A percentile compares a stretch with the other conserved stretches of the same genome.
These are phyloP conservation scores for Araneus ventricosus DNA, from an alignment of 1,140 invertebrate genomes.

Conservation along the genomic window DNA sequence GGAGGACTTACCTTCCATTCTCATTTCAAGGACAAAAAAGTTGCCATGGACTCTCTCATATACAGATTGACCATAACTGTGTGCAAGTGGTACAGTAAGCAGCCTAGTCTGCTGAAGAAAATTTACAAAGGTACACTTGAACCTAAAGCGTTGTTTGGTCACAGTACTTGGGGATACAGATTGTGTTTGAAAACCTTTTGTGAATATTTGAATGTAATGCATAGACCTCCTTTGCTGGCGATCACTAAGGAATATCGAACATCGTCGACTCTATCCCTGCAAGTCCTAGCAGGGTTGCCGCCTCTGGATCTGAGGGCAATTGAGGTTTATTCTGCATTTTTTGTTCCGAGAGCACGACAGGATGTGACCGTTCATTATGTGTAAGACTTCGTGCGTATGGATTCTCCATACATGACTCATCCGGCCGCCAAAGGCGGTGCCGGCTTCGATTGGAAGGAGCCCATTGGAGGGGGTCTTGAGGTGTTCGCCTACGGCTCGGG, in stretches of 20 bases:
- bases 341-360: neutral
- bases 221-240: neutral
- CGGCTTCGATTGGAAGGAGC: neutral
- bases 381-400: rapidly evolving
- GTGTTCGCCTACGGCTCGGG: constrained; percentile 7
- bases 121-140: neutral
- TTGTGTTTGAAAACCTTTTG: neutral
- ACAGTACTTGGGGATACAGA: neutral
- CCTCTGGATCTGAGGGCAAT: no score
- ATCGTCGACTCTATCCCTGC: neutral
- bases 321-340: neutral
- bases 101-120: neutral
- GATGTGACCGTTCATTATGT: neutral
- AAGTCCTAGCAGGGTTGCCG: neutral
- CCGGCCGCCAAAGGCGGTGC: neutral
- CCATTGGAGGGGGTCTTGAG: neutral
- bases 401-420: no score
- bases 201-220: neutral
- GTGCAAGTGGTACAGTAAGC: neutral
- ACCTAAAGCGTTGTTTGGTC: neutral
- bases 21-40: no score
- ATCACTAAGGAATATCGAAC: neutral
- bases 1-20: neutral
- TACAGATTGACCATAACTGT: neutral
- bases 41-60: neutral